Evolutionary conservation across 2,797 vertebrate species (phyloP).

Genomic region (Platalea minor): DNA sequence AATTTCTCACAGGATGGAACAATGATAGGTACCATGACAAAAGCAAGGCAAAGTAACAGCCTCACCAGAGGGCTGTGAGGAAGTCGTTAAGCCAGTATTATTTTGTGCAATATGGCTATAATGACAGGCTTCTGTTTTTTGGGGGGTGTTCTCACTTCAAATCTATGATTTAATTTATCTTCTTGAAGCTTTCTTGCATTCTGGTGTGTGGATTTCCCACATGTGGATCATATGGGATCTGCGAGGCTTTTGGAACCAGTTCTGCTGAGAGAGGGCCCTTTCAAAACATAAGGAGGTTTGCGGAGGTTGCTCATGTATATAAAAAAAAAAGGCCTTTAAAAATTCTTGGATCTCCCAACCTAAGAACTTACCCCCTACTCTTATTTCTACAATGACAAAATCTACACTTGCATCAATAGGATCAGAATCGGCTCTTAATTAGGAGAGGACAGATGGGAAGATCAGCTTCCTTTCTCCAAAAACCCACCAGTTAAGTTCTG

Average conservation of each 20-base stretch:
- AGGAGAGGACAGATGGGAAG: constrained; percentile 10
- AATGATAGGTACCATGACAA: neutral
- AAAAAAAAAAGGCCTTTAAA: neutral
- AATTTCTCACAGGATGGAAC: neutral
- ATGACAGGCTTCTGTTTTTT: neutral
- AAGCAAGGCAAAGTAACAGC: neutral
- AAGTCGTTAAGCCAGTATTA: neutral
- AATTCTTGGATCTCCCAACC: neutral
- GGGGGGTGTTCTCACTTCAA: neutral
- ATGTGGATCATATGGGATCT: fast-evolving
- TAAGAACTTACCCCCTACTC: neutral
- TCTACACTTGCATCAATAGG: neutral
- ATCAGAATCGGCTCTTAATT: neutral
- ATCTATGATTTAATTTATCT: neutral
- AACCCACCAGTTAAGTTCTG: neutral
- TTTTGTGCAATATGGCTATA: neutral
- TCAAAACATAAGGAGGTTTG: neutral
- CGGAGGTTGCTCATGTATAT: neutral
- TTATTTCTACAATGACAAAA: neutral
- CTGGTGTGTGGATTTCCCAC: neutral
- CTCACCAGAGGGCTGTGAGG: neutral
- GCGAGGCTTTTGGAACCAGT: neutral
- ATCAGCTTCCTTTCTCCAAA: neutral
- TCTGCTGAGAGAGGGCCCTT: neutral
- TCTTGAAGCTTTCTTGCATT: neutral